These are phyloP conservation scores for Panzeria rudis DNA, from an alignment of 2,888 invertebrate species.

Conservation along the genomic window DNA sequence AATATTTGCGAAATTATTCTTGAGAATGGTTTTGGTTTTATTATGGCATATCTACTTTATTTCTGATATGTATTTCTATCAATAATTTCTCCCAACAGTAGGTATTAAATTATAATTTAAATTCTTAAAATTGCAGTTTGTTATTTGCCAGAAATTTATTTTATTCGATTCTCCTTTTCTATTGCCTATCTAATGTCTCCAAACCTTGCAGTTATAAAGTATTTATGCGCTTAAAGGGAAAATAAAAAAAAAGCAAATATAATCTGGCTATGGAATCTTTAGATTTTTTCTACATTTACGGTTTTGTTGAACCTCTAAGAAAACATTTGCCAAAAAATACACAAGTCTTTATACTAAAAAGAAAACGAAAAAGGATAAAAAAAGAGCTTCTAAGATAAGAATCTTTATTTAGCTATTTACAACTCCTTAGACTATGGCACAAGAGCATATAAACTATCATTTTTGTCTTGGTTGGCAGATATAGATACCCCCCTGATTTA, in stretches of 20 bases:
- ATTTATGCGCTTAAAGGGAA: conserved; percentile 34
- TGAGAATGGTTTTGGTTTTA: background rate
- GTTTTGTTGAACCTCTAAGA: conserved; percentile 42
- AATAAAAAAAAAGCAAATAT: conserved; percentile 24
- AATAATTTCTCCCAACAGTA: conserved; percentile 6
- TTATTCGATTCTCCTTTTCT: background rate
- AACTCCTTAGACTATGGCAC: conserved; percentile 52
- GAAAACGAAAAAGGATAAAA: conserved; percentile 31
- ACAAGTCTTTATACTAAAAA: conserved; percentile 21
- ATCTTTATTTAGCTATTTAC: conserved; percentile 69
- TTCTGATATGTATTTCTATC: background rate
- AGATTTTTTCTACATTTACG: conserved; percentile 60
- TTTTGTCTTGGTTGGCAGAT: background rate
- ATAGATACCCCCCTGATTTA: background rate
- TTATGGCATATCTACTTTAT: background rate
- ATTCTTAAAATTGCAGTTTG: conserved; percentile 32
- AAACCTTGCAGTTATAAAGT: conserved; percentile 28
- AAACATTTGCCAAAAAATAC: conserved; percentile 43
- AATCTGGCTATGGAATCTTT: conserved; percentile 60
- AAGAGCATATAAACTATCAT: conserved; percentile 50
- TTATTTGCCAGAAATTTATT: conserved; percentile 11
- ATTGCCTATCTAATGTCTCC: conserved; percentile 54
- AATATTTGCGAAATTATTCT: background rate
- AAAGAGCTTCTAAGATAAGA: conserved; percentile 50
- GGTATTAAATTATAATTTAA: conserved; percentile 50